phyloP scores from a whole-genome alignment of 2,888 invertebrate species.

The Gari tellinella region DNA sequence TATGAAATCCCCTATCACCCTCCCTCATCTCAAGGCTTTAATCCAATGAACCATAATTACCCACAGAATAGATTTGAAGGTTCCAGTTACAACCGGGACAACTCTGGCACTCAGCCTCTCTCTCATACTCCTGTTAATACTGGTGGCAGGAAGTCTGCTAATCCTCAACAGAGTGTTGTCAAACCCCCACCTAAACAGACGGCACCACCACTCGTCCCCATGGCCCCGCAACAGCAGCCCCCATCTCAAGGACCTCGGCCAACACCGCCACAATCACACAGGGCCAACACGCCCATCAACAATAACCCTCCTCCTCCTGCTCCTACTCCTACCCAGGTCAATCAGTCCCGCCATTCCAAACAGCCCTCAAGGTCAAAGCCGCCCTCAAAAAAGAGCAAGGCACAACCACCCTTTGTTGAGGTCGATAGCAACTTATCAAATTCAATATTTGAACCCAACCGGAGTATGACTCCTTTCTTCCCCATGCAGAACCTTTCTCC shows the following conservation, averaged over 20 bases:
- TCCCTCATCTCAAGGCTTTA: conserved; percentile 61
- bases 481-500: conserved; percentile 79
- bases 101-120: conserved; percentile 67
- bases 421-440: conserved; percentile 72
- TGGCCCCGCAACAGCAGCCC: conserved; percentile 47
- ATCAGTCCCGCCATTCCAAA: conserved; percentile 54
- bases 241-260: conserved; percentile 38
- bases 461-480: conserved; percentile 80
- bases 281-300: conserved; percentile 53
- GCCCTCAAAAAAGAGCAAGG: conserved; percentile 47
- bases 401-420: conserved; percentile 68
- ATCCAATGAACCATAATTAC: conserved; percentile 52
- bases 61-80: conserved; percentile 59
- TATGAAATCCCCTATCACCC: conserved; percentile 64
- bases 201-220: conserved; percentile 56
- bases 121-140: conserved; percentile 68
- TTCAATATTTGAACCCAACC: conserved; percentile 67
- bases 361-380: conserved; percentile 44
- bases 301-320: conserved; percentile 52
- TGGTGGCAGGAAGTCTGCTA: conserved; percentile 66
- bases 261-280: conserved; percentile 56
- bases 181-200: conserved; percentile 66
- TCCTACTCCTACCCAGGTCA: conserved; percentile 60
- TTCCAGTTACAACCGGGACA: conserved; percentile 52
- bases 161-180: conserved; percentile 64